Evolutionary conservation across 1,140 invertebrate genomes (phyloP).

Genomic region (Plodia interpunctella): DNA sequence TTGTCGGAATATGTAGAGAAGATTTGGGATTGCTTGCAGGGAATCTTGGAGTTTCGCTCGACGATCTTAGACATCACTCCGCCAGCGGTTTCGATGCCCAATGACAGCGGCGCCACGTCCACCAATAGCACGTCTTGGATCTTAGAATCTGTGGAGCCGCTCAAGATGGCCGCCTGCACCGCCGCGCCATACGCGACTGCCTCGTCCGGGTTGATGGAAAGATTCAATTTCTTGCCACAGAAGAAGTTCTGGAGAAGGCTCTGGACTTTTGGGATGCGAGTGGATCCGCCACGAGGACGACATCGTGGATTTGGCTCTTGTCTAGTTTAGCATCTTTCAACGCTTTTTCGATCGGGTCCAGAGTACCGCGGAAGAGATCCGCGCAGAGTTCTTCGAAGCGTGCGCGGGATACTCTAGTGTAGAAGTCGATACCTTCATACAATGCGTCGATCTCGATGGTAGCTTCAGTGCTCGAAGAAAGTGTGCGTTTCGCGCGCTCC

Average conservation of each 20-base stretch:
- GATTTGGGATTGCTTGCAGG: slow-evolving; percentile 73
- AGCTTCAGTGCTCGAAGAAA: neutral
- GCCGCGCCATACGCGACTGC: slow-evolving; percentile 66
- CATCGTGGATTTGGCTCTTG: slow-evolving; percentile 57
- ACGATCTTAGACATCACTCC: slow-evolving; percentile 80
- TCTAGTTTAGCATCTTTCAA: slow-evolving; percentile 80
- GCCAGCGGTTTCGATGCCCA: slow-evolving; percentile 42
- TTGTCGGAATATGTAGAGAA: slow-evolving; percentile 84
- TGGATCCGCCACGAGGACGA: slow-evolving; percentile 86
- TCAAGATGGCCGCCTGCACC: slow-evolving; percentile 30
- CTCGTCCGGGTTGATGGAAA: slow-evolving; percentile 65
- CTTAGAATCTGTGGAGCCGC: slow-evolving; percentile 75
- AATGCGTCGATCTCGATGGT: slow-evolving; percentile 34
- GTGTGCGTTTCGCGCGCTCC: slow-evolving; percentile 51
- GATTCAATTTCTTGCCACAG: slow-evolving; percentile 32
- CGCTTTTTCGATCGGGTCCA: slow-evolving; percentile 44
- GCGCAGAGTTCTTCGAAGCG: slow-evolving; percentile 26
- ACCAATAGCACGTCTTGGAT: slow-evolving; percentile 77
- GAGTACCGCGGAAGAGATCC: slow-evolving; percentile 75
- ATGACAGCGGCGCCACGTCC: slow-evolving; percentile 77
- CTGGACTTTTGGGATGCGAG: slow-evolving; percentile 79
- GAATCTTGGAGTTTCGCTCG: too few species aligned
- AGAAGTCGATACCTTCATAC: slow-evolving; percentile 71
- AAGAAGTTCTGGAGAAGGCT: slow-evolving; percentile 15
- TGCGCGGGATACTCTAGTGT: slow-evolving; percentile 26